These are phyloP conservation scores for Pseudococcus jackbeardsleyi DNA, from an alignment of 2,888 invertebrate species.

Conservation along the genomic window DNA sequence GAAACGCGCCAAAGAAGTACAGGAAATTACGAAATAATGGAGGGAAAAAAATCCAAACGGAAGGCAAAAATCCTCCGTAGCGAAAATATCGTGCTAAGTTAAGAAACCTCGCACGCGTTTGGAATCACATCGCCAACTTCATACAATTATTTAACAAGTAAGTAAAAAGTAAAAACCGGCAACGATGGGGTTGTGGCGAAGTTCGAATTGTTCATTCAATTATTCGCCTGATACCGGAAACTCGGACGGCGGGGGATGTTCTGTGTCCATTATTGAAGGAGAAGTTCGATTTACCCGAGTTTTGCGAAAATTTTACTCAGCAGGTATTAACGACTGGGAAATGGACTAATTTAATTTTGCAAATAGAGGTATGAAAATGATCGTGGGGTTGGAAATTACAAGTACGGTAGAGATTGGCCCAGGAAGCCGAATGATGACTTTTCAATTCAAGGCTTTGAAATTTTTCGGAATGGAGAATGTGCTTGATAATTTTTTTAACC, in stretches of 20 bases:
- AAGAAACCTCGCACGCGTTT: constrained; percentile 28
- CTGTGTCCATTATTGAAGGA: neutral
- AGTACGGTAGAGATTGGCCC: too few relatives aligned
- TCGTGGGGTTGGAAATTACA: too few relatives aligned
- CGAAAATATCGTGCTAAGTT: neutral
- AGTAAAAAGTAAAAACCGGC: constrained; percentile 1
- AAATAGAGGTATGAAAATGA: too few relatives aligned
- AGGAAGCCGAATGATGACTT: too few relatives aligned
- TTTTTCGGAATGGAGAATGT: too few relatives aligned
- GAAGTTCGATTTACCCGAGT: neutral
- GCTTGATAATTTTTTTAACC: too few relatives aligned
- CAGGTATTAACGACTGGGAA: too few relatives aligned
- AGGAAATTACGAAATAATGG: constrained; percentile 32
- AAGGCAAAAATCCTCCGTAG: neutral
- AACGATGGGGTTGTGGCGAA: constrained; percentile 3
- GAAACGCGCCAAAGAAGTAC: neutral
- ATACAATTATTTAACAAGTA: constrained; percentile 12
- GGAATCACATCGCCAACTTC: constrained; percentile 25
- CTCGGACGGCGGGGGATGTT: neutral
- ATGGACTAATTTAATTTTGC: too few relatives aligned
- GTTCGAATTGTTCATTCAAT: constrained; percentile 13
- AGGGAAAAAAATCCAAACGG: neutral
- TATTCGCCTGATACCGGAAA: constrained; percentile 2
- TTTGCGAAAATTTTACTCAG: neutral
- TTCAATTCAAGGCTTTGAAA: too few relatives aligned